A percentile compares a stretch with the other conserved stretches of the same genome.
These are phyloP conservation scores for Cygnus buccinator DNA, from an alignment of 2,113 vertebrate genomes.

Conservation along the genomic window DNA sequence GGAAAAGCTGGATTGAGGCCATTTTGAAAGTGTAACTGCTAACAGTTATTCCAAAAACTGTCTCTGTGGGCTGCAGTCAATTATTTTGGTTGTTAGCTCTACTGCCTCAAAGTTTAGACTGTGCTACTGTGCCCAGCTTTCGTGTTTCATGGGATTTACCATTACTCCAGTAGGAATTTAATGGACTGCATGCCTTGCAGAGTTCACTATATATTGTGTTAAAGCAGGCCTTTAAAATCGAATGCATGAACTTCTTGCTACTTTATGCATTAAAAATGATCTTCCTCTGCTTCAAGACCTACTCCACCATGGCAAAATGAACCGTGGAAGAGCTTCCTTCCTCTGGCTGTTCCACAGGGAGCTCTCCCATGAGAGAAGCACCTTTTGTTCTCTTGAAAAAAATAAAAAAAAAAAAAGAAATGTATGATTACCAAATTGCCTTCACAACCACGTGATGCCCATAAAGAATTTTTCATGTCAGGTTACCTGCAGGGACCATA, in stretches of 20 bases:
- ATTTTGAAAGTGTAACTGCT: constrained; percentile 4
- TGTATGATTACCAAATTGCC: not conserved
- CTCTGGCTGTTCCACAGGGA: not conserved
- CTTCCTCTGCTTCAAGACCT: not conserved
- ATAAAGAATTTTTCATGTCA: not conserved
- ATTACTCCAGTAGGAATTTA: constrained; percentile 18
- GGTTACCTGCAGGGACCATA: not conserved
- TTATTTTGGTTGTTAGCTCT: constrained; percentile 21
- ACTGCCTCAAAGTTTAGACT: not conserved
- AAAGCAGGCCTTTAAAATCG: not conserved
- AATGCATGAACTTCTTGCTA: not conserved
- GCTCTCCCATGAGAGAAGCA: not conserved
- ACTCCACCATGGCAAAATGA: not conserved
- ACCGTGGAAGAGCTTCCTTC: not conserved
- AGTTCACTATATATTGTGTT: not conserved
- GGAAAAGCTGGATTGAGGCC: constrained; percentile 16
- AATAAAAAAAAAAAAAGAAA: not conserved
- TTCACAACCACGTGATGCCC: fast-evolving
- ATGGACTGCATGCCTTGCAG: not conserved
- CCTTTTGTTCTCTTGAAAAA: not conserved
- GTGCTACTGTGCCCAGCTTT: constrained; percentile 26
- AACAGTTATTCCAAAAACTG: constrained; percentile 11
- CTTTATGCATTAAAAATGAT: not conserved
- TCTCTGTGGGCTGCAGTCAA: constrained; percentile 32
- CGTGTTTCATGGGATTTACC: constrained; percentile 13